phyloP scores from a whole-genome alignment of 2,888 invertebrate species.

The Gasteruption jaculator region DNA sequence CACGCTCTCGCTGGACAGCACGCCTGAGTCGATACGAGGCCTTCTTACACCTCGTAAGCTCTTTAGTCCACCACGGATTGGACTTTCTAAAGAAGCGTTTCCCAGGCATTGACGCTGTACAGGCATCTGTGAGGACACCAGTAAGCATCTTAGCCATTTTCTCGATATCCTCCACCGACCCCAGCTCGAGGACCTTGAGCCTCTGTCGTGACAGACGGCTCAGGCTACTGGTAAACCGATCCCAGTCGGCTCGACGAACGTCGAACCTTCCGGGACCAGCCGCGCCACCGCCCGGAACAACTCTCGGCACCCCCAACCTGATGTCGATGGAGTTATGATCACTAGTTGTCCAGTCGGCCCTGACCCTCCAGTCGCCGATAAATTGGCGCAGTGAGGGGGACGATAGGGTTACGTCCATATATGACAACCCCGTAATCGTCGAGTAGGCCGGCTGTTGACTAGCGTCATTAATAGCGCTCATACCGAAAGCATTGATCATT shows the following conservation, averaged over 20 bases:
- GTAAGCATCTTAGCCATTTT: constrained; percentile 12
- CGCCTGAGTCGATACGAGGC: constrained; percentile 7
- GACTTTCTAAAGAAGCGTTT: constrained; percentile 18
- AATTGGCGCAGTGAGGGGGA: constrained; percentile 11
- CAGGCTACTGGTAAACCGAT: constrained; percentile 12
- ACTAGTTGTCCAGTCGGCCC: constrained; percentile 13
- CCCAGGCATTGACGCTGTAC: constrained; percentile 15
- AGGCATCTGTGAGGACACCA: constrained; percentile 15
- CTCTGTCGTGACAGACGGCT: constrained; percentile 1
- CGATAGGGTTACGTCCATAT: constrained; percentile 19
- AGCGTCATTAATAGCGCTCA: constrained; percentile 10
- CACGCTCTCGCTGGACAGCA: constrained; percentile 5
- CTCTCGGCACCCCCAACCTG: constrained; percentile 6
- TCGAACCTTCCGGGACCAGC: constrained; percentile 18
- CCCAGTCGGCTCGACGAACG: constrained; percentile 17
- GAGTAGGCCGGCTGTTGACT: constrained; percentile 12
- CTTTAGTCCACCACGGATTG: constrained; percentile 24
- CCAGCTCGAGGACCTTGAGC: constrained; percentile 12
- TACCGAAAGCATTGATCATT: constrained; percentile 9
- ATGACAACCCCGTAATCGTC: constrained; percentile 15
- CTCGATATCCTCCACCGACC: constrained; percentile 11
- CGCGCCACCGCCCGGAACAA: background rate
- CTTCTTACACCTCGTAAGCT: constrained; percentile 11
- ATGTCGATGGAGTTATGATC: constrained; percentile 13
- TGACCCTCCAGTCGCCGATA: constrained; percentile 14